Base-by-base conservation (phyloP, 2,113 vertebrate genomes). In the Hippoglossus stenolepis region DNA sequence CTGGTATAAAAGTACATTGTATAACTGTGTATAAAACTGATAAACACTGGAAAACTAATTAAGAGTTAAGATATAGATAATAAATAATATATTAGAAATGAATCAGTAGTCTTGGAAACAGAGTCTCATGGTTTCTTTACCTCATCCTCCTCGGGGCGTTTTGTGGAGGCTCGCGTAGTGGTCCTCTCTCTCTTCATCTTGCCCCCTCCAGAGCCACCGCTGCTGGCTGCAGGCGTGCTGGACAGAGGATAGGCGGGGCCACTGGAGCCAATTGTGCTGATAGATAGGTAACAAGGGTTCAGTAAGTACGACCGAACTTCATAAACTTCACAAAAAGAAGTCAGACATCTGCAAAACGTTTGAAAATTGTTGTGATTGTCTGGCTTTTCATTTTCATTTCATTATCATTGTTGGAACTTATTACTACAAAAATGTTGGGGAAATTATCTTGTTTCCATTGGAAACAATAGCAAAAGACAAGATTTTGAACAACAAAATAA, bases 111-210 rank as follows among this genome's bases (percentile, higher is more conserved):
- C 2, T 45, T 59, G n/a, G 31, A 38, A 38, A 2, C 35, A 38
- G 28, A 6, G 35, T 28, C 28, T 38, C 35, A 2, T 57, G n/a
- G 24, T 38, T 74, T n/a, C 23, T 88, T 79, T 85, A 97, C 98
- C 95, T 96, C 93, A 4, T 96, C 93, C 6, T 96, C 92, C 2
- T 94, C 94, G 45, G 87, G 75, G 68, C 85, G 90, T 90, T 96
- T 97, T 73, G 94, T 86, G 56, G 94, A 80, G 72, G 94, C 93
- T 31, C 94, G 86, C 40, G 86, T 85, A 9, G 89, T 86, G 35
- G 86, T 93, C 86, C 96, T 95, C 66, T 95, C 97, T 79, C 96
- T 92, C 87, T 95, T 97, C 95, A 99, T 99, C 90, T 99, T 99
- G 66, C 97, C 97, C 9, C 94, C 94, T 89, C 95, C 95, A 63